These are phyloP conservation scores for Saimiri boliviensis DNA, from an alignment of 2,113 vertebrate species.

Conservation along the genomic window DNA sequence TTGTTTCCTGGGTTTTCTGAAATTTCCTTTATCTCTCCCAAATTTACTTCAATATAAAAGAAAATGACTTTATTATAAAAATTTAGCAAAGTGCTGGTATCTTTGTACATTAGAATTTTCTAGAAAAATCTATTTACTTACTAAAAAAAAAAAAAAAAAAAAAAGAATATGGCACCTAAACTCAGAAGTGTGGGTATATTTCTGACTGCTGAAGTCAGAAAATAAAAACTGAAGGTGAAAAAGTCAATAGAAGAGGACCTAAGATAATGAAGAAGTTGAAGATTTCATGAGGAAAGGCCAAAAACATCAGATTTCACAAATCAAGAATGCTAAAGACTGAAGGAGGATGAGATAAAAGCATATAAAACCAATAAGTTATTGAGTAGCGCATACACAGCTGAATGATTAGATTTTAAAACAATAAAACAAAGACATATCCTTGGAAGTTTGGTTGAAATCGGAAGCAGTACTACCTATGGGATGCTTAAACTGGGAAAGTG, in stretches of 20 bases:
- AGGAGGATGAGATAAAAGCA: background rate
- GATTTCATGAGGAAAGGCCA: background rate
- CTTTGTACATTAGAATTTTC: background rate
- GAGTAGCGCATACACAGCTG: background rate
- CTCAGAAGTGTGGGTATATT: background rate
- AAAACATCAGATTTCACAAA: background rate
- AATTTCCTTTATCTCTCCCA: background rate
- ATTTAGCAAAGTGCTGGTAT: background rate
- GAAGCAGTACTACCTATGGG: background rate
- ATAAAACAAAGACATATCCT: background rate
- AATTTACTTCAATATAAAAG: background rate
- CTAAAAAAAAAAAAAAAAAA: too few relatives aligned
- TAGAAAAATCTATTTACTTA: background rate
- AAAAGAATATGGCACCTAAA: background rate
- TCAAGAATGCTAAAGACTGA: background rate
- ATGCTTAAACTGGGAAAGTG: background rate
- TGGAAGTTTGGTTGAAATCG: background rate
- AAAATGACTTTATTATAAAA: background rate
- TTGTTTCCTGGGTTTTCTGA: background rate
- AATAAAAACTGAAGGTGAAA: constrained; percentile 14
- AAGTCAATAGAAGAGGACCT: background rate
- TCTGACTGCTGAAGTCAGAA: background rate
- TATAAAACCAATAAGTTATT: background rate
- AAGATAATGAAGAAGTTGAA: background rate
- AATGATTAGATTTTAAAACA: background rate